Base-by-base conservation (phyloP, 2,888 invertebrate genomes). In the Latrodectus hesperus region DNA sequence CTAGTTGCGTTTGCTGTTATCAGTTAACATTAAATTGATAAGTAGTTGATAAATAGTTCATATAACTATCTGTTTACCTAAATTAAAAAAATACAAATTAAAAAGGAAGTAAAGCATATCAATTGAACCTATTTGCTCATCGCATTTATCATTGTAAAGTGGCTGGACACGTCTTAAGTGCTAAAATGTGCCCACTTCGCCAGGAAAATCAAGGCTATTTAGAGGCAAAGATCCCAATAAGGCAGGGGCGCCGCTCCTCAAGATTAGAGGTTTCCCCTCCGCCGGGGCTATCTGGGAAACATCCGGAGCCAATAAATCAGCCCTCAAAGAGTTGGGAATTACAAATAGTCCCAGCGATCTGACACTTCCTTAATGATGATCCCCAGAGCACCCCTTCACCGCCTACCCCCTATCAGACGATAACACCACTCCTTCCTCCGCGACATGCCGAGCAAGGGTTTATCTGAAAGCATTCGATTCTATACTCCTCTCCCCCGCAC, bases 291-390 rank as follows among this genome's bases (percentile, higher is more conserved):
- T 75, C 81, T 49, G 14, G 53, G 53, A 26, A 74, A 60, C 74
- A 74, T 38, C 65, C 70, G 38, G 22, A 76, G 76, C 80, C 70
- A 68, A 86, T 86, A 81, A 76, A 86, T 86, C 86, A 86, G 53
- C 71, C 49, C 55, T 53, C 74, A 6, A 78, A 84, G 74, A 75
- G 75, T 67, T 67, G 72, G n/a, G 81, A 76, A 73, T 81, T 77
- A 77, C 86, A 86, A 86, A 86, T 73, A 82, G 80, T 81, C 55
- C 55, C 78, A 38, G 38, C 80, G 72, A 76, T 80, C 80, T 76
- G 86, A 86, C 86, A 86, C 81, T 65, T 80, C 75, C 86, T 81
- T 87, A 87, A 87, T 87, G 86, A 87, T 87, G 86, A 81, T 86
- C 86, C 86, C 67, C 84, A 38, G 51, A 84, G 65, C 73, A 14